These are phyloP conservation scores for Morpho helenor DNA, from an alignment of 2,888 invertebrate species.

Conservation along the genomic window DNA sequence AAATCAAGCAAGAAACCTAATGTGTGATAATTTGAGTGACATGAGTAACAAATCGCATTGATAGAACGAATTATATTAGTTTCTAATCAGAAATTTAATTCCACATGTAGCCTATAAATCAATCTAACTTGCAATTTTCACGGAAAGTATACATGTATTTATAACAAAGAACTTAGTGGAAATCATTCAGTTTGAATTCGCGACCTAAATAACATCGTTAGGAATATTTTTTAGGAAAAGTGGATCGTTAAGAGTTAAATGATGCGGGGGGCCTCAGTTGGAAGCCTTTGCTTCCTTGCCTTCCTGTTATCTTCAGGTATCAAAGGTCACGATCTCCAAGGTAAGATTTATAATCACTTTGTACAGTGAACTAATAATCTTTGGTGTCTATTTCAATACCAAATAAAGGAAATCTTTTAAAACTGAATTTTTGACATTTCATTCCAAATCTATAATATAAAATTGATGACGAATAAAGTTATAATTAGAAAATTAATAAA, in stretches of 20 bases:
- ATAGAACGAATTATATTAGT: slow-evolving; percentile 34
- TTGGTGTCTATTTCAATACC: no score
- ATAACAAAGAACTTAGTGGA: slow-evolving; percentile 24
- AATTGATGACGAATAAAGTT: no score
- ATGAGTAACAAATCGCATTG: slow-evolving; percentile 28
- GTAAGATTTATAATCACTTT: slow-evolving; percentile 17
- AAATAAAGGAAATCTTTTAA: no score
- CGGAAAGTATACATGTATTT: slow-evolving; percentile 30
- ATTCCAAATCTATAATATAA: no score
- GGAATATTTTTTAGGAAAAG: slow-evolving; percentile 14
- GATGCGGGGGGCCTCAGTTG: slow-evolving; percentile 35
- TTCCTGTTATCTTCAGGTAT: slow-evolving; percentile 34
- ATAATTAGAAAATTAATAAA: no score
- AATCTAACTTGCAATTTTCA: slow-evolving; percentile 33
- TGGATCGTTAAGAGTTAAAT: slow-evolving; percentile 21
- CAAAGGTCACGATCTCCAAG: slow-evolving; percentile 25
- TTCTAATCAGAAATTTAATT: slow-evolving; percentile 31
- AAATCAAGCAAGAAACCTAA: slow-evolving; percentile 11
- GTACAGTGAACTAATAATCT: no score
- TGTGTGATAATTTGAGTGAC: slow-evolving; percentile 22
- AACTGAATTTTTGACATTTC: no score
- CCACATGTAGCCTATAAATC: slow-evolving; percentile 32
- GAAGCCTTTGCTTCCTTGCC: slow-evolving; percentile 39
- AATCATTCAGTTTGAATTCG: slow-evolving; percentile 23
- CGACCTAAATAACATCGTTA: slow-evolving; percentile 23